Base-by-base conservation (phyloP, 1,140 invertebrate genomes). In the Asbolus verrucosus region DNA sequence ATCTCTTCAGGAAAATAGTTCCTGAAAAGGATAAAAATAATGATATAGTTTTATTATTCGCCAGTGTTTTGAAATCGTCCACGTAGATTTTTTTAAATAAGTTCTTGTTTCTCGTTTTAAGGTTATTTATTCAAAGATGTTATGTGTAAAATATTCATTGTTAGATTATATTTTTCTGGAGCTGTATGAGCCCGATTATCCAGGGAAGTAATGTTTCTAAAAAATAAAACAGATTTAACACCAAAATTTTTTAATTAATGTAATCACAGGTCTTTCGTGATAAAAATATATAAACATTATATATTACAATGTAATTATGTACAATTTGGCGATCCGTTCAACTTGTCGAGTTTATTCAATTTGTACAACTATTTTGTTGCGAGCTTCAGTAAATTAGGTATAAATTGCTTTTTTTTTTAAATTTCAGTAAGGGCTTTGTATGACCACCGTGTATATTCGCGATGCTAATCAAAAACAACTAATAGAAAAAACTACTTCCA, bases 321-420 rank as follows among this genome's bases (percentile, higher is more conserved):
- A 54, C 46, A 54, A 54, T 24, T 54, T 54, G 46, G 46, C 46
- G 46, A 54, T 54, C 46, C 46, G 46, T 54, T 27, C 46, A 54
- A 54, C 46, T n/a, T n/a, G n/a, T n/a, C n/a, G n/a, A n/a, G n/a
- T n/a, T n/a, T n/a, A n/a, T n/a, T n/a, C n/a, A n/a, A n/a, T n/a
- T n/a, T n/a, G n/a, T n/a, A n/a, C n/a, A n/a, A n/a, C n/a, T n/a
- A n/a, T n/a, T n/a, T n/a, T n/a, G n/a, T n/a, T n/a, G n/a, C n/a
- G n/a, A n/a, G n/a, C n/a, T n/a, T n/a, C n/a, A n/a, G n/a, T n/a
- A n/a, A n/a, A n/a, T n/a, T n/a, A n/a, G n/a, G n/a, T n/a, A n/a
- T n/a, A n/a, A n/a, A n/a, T n/a, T n/a, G n/a, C n/a, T n/a, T n/a
- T n/a, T n/a, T n/a, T n/a, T n/a, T n/a, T n/a, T n/a, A n/a, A n/a